Percentiles rank a stretch among this genome's conserved stretches.
These are phyloP conservation scores for Bhutanitis thaidina DNA, from an alignment of 2,888 invertebrate species.

Conservation along the genomic window DNA sequence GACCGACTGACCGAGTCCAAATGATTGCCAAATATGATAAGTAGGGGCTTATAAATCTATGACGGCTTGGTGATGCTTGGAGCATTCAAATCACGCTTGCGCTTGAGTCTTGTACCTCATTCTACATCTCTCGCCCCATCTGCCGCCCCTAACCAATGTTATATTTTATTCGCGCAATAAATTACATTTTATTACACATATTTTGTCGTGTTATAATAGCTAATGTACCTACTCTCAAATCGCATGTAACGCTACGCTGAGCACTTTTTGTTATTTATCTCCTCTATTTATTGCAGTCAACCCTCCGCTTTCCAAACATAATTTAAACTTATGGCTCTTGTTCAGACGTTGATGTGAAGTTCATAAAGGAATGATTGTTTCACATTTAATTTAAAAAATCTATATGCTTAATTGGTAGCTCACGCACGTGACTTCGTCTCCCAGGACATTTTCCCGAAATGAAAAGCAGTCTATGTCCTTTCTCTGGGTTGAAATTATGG, in stretches of 20 bases:
- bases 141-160: constrained; percentile 77
- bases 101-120: constrained; percentile 29
- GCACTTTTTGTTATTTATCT: constrained; percentile 66
- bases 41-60: too few species aligned
- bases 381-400: too few species aligned
- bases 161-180: constrained; percentile 80
- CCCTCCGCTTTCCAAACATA: constrained; percentile 36
- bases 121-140: constrained; percentile 62
- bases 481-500: too few species aligned
- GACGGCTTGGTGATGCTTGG: too few species aligned
- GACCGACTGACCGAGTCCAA: too few species aligned
- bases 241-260: constrained; percentile 73
- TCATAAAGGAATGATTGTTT: too few species aligned
- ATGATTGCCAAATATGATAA: too few species aligned
- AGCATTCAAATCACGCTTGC: too few species aligned
- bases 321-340: constrained; percentile 21
- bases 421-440: too few species aligned
- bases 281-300: constrained; percentile 55
- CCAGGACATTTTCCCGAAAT: too few species aligned
- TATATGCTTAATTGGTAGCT: too few species aligned
- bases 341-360: background rate
- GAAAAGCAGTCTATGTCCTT: too few species aligned
- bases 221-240: constrained; percentile 78
- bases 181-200: constrained; percentile 81
- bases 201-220: constrained; percentile 81